Percentiles rank a stretch among this genome's conserved stretches.
These are phyloP conservation scores for Euzophera pinguis DNA, from an alignment of 2,888 invertebrate species.

Conservation along the genomic window DNA sequence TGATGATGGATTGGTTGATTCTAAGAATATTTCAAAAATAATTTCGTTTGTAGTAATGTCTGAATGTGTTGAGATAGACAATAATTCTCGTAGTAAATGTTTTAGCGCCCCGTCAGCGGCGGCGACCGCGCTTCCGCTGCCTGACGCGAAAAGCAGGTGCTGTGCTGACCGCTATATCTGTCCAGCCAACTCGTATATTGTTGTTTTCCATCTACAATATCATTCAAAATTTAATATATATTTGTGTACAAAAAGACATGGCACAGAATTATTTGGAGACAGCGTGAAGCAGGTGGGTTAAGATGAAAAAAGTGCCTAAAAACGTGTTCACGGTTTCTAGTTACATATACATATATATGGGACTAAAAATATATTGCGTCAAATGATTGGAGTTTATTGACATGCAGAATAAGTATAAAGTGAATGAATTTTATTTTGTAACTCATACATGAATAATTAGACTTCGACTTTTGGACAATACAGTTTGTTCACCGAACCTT, in stretches of 20 bases:
- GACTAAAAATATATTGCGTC: no score
- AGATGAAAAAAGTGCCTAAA: no score
- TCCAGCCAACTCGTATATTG: conserved; percentile 2
- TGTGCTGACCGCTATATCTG: conserved; percentile 10
- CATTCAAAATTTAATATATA: background rate
- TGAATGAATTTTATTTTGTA: no score
- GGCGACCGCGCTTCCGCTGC: background rate
- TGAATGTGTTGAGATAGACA: conserved; percentile 7
- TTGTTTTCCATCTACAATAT: background rate
- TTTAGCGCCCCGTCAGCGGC: conserved; percentile 8
- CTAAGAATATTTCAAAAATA: background rate
- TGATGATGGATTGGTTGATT: no score
- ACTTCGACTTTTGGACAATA: no score
- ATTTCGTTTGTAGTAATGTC: background rate
- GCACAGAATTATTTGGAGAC: background rate
- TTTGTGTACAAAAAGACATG: background rate
- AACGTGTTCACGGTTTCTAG: no score
- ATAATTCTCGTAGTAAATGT: conserved; percentile 10
- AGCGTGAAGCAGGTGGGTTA: background rate
- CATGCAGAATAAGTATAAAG: no score
- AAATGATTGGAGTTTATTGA: no score
- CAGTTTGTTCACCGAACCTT: no score
- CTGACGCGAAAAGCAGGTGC: conserved; percentile 6
- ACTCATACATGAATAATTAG: no score
- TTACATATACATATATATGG: no score